Conservation (phyloP, 1,140 invertebrate genomes). For the Chrysomallon squamiferum region DNA sequence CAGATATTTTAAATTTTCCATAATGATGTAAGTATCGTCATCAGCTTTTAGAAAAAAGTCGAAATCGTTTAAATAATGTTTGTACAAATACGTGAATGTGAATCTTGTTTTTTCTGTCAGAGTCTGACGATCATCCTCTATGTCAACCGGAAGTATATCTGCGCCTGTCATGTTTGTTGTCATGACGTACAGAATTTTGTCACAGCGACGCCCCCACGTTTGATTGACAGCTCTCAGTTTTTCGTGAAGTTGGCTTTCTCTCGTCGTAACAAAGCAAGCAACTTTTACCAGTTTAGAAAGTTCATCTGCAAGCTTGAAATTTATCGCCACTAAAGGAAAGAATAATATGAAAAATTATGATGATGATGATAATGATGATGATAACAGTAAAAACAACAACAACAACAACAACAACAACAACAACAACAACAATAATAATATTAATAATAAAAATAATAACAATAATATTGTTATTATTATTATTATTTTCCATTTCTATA, state of each 20-base stretch:
- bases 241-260: constrained; percentile 74
- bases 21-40: constrained; percentile 78
- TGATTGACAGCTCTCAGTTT: constrained; percentile 24
- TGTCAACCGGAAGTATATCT: constrained; percentile 14
- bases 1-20: constrained; percentile 91
- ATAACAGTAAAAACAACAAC: too few relatives aligned
- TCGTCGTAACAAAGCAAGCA: constrained; percentile 94
- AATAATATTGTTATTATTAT: too few relatives aligned
- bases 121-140: constrained; percentile 16
- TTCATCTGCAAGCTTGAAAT: constrained; percentile 1
- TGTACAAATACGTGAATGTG: constrained; percentile 21
- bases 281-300: constrained; percentile 68
- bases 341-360: not conserved
- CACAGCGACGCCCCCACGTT: constrained; percentile 32
- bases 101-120: constrained; percentile 22
- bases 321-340: constrained; percentile 7
- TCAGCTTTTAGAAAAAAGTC: constrained; percentile 54
- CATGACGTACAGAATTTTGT: constrained; percentile 28
- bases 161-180: constrained; percentile 7
- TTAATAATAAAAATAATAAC: too few relatives aligned
- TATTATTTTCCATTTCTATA: too few relatives aligned
- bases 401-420: too few relatives aligned
- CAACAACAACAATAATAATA: too few relatives aligned
- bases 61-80: constrained; percentile 29
- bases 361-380: too few relatives aligned